Conservation (phyloP, 2,113 vertebrate genomes). For the Cercopithecus mona region DNA sequence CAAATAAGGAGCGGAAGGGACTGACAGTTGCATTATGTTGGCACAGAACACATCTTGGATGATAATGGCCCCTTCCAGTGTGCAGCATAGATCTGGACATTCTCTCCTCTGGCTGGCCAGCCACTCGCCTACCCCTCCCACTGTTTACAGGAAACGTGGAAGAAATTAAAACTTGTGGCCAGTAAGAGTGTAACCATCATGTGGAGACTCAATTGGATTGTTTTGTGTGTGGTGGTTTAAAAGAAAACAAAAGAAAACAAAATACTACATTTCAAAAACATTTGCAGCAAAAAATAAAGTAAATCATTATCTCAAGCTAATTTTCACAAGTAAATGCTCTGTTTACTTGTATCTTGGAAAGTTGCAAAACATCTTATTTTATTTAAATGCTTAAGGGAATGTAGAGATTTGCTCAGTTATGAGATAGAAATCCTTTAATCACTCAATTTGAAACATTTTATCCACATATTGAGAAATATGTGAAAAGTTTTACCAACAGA, state of each 20-base stretch:
- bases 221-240: not conserved
- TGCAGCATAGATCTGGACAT: not conserved
- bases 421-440: not conserved
- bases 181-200: not conserved
- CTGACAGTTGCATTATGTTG: not conserved
- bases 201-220: not conserved
- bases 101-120: not conserved
- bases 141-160: not conserved
- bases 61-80: not conserved
- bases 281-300: not conserved
- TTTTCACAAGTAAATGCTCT: not conserved
- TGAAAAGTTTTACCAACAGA: not conserved
- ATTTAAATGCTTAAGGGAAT: not conserved
- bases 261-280: not conserved
- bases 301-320: not conserved
- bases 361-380: not conserved
- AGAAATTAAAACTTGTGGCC: not conserved
- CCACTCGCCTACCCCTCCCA: not conserved
- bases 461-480: not conserved
- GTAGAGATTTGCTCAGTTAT: not conserved
- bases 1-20: not conserved
- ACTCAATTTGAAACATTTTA: not conserved
- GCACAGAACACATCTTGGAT: not conserved
- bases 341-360: not conserved
- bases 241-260: constrained; percentile 34